Percentiles rank a stretch among this genome's conserved stretches.
Conservation (phyloP, 2,797 vertebrate species). For the Chelmon rostratus region DNA sequence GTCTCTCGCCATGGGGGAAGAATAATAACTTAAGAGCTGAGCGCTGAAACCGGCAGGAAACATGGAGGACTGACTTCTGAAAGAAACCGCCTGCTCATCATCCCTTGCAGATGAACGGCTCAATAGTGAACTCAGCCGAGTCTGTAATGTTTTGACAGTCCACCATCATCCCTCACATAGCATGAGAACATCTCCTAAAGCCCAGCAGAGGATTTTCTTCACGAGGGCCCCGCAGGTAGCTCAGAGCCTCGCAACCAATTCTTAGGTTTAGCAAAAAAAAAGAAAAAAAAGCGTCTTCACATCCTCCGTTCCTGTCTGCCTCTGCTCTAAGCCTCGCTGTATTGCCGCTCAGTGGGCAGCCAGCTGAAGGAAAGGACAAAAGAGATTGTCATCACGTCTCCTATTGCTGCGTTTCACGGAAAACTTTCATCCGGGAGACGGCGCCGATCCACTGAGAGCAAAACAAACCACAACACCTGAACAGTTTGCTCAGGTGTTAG, state of each 20-base stretch:
- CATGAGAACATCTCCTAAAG: slow-evolving; percentile 63
- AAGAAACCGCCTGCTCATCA: slow-evolving; percentile 52
- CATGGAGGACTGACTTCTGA: slow-evolving; percentile 30
- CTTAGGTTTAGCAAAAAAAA: slow-evolving; percentile 63
- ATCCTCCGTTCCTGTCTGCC: slow-evolving; percentile 42
- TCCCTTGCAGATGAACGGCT: slow-evolving; percentile 53
- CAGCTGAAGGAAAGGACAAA: slow-evolving; percentile 62
- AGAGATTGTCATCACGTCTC: slow-evolving; percentile 64
- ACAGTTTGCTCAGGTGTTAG: slow-evolving; percentile 63
- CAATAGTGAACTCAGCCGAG: slow-evolving; percentile 41
- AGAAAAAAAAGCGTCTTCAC: slow-evolving; percentile 68
- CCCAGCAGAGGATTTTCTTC: slow-evolving; percentile 57
- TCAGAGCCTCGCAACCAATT: slow-evolving; percentile 54
- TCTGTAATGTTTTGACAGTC: slow-evolving; percentile 60
- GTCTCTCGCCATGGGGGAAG: neutral
- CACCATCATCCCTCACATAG: slow-evolving; percentile 60
- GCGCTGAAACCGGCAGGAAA: slow-evolving; percentile 42
- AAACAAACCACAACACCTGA: slow-evolving; percentile 62
- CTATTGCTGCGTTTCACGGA: slow-evolving; percentile 44
- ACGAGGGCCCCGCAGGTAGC: slow-evolving; percentile 53
- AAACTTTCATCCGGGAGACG: slow-evolving; percentile 63
- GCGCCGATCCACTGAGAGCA: slow-evolving; percentile 57
- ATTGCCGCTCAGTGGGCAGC: slow-evolving; percentile 56
- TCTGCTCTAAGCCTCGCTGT: slow-evolving; percentile 47
- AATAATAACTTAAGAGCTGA: slow-evolving; percentile 17